Conservation (phyloP, 2,113 vertebrate genomes). For the Scomber japonicus region DNA sequence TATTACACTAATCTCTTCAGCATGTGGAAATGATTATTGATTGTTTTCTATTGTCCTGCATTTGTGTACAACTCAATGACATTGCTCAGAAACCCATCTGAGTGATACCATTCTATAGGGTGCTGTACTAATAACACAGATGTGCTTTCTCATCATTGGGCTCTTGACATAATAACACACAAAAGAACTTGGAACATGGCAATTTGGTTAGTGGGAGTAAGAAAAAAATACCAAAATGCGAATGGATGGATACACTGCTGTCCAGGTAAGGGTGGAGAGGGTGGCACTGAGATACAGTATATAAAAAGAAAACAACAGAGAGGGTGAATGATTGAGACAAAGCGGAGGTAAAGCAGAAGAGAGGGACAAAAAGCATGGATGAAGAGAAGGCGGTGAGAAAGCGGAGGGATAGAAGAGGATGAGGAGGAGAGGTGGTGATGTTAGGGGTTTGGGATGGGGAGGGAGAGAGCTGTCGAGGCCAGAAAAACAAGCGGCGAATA, state of each 20-base stretch:
- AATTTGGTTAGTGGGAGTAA: no score
- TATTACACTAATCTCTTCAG: no score
- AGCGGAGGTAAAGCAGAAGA: not conserved
- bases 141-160: no score
- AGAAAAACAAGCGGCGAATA: constrained; percentile 77
- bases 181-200: no score
- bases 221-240: not conserved
- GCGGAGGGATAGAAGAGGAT: not conserved
- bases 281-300: not conserved
- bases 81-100: no score
- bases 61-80: no score
- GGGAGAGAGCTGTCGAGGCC: constrained; percentile 48
- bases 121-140: no score
- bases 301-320: not conserved
- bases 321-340: not conserved
- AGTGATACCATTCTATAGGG: no score
- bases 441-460: constrained; percentile 7
- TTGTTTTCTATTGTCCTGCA: no score
- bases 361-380: not conserved
- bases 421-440: constrained; percentile 17
- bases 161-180: no score
- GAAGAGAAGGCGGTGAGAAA: not conserved
- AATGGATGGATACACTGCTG: not conserved
- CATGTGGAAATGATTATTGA: no score
- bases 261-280: no score